Evolutionary conservation across 2,888 invertebrate species (phyloP).

Genomic region (Coelinius sp.): DNA sequence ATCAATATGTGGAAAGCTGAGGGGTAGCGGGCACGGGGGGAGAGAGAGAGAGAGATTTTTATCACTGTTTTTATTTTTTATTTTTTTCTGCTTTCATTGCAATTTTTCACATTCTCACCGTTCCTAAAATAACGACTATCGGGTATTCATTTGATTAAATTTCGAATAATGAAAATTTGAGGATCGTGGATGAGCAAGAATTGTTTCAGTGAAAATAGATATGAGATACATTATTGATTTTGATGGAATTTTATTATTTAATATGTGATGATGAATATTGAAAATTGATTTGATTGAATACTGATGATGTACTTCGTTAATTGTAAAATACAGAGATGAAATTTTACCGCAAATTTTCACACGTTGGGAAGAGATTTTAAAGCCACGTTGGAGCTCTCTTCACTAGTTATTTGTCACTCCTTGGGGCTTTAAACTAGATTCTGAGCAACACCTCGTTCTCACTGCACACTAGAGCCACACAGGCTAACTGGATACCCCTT

Average conservation of each 20-base stretch:
- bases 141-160: not conserved
- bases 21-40: not conserved
- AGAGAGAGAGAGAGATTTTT: slow-evolving; percentile 5
- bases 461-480: not conserved
- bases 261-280: too few relatives aligned
- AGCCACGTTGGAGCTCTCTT: not conserved
- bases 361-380: not conserved
- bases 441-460: slow-evolving; percentile 20
- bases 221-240: not conserved
- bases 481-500: not conserved
- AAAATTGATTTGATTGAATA: not conserved
- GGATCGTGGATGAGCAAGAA: not conserved
- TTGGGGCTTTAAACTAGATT: slow-evolving; percentile 35
- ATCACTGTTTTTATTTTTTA: not conserved
- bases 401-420: slow-evolving; percentile 4
- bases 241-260: too few relatives aligned
- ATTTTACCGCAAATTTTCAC: not conserved
- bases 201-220: not conserved
- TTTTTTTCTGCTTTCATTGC: slow-evolving; percentile 21
- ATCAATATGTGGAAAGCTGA: slow-evolving; percentile 29
- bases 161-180: not conserved
- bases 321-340: too few relatives aligned
- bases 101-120: slow-evolving; percentile 22
- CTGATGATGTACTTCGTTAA: too few relatives aligned
- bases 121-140: slow-evolving; percentile 6